Evolutionary conservation across 2,888 invertebrate species (phyloP), one percentile per base, ranked within the genome.

Genomic region (Pseudococcus viburni): DNA sequence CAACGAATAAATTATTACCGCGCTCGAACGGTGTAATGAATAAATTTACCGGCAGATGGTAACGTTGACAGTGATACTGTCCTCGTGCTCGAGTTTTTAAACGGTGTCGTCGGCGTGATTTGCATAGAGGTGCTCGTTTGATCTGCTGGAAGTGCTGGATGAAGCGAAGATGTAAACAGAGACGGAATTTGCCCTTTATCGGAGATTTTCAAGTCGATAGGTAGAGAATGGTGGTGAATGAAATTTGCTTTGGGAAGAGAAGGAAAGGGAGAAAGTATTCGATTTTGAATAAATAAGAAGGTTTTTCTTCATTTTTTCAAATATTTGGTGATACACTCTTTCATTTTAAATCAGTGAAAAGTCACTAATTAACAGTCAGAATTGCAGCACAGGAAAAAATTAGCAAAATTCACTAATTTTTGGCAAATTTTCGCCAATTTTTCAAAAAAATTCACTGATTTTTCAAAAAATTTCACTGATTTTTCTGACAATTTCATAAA

Each of bases 1-100:
- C 73, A 17, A 73, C 73, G 73, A 73, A 73, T 73, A 73, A 73
- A 73, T 73, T 73, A 73, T 73, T 73, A 73, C 73, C 73, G 17
- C 15, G 73, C 33, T 73, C 73, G 73, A 33, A 73, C 17, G 5
- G 17, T 64, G 64, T 64, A 64, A 73, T 73, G 73, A 73, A 73
- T 73, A 73, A 73, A 73, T 73, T 73, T 33, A 33, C 26, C 73
- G 33, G 73, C 73, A 73, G 73, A 73, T 73, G 73, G 73, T 73
- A 64, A 64, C 64, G 22, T 8, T 64, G 64, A 64, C 64, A 64
- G 22, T 64, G 64, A 64, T 64, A 64, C 64, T 64, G 64, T 64
- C 64, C 64, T 64, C 64, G 22, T 64, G 64, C 64, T 64, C 64
- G 64, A 64, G 64, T 19, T 64, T 64, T 64, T 64, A 64, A 64